Evolutionary conservation across 2,113 vertebrate genomes (phyloP).

Genomic region (Sylvietta virens): DNA sequence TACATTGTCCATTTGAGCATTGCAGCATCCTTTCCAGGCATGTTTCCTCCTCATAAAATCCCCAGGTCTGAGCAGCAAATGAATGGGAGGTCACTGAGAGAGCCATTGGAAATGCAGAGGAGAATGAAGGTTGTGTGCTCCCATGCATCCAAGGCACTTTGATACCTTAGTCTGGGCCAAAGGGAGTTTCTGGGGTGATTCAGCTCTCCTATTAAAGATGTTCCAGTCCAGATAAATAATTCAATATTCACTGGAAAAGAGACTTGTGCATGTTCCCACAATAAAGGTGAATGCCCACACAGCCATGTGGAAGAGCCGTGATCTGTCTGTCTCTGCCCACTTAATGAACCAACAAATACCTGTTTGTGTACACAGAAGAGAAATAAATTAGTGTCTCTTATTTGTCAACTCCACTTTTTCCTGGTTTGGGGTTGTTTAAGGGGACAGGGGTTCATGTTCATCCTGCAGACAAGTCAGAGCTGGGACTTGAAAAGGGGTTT

Average conservation of each 20-base stretch:
- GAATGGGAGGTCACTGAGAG: background rate
- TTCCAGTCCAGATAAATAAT: slow-evolving; percentile 22
- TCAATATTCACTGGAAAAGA: slow-evolving; percentile 17
- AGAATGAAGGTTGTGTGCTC: background rate
- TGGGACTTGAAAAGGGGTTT: background rate
- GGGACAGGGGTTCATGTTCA: background rate
- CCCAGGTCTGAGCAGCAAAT: background rate
- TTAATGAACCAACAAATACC: background rate
- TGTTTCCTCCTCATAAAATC: background rate
- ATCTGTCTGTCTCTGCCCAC: background rate
- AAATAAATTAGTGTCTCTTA: background rate
- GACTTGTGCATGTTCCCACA: slow-evolving; percentile 14
- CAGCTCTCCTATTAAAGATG: slow-evolving; percentile 26
- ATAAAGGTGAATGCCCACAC: background rate
- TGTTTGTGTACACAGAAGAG: background rate
- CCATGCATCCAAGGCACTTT: background rate
- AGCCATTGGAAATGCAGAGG: background rate
- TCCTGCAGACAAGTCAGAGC: background rate
- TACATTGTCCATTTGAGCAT: background rate
- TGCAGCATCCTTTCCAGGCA: background rate
- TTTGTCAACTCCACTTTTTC: background rate
- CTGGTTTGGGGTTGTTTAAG: background rate
- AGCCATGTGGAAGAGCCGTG: background rate
- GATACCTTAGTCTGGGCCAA: background rate
- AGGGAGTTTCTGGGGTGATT: slow-evolving; percentile 47